Base-by-base conservation (phyloP, 53 echinoderm and acorn worm species). In the Echinarachnius parma region DNA sequence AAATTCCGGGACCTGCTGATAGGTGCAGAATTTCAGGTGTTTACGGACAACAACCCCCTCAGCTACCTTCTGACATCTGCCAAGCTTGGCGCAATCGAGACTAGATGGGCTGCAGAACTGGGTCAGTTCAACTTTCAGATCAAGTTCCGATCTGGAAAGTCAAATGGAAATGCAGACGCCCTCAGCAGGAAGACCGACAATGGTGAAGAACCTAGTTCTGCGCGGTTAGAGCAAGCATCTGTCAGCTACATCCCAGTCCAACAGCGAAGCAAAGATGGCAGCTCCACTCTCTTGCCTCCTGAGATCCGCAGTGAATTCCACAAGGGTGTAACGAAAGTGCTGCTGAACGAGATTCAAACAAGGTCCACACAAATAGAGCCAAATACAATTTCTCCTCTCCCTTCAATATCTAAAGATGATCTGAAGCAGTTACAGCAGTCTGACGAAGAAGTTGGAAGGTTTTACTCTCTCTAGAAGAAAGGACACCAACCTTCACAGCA, bases 121-220 rank as follows among this genome's bases (percentile, higher is more conserved):
- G 60, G 74, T 42, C 61, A 74, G 22, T 81, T 81, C 60, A 20
- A 61, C 8, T 80, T 74, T 47, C 27, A 34, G 7, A 15, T 69
- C 33, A 63, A 63, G 25, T 69, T 68, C 25, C 46, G 34, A 23
- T 29, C 80, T 27, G 80, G 68, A 1, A 80, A 59, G 47, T 19
- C 46, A 11, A 80, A 80, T 24, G 34, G 20, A 2, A 81, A 74
- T 71, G 81, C 81, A 37, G 81, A 80, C 53, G 70, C 81, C 16
- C 54, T 75, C 5, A 81, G 72, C 48, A 44, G 81, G 9, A 60
- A 72, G 24, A 19, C 37, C 2, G 20, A 25, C 0, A 59, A 80
- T 74, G 61, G 75, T 9, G 42, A 9, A 9, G 7, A 39, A 13
- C 42, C 42, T 39, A 39, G 7, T 39, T 39, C 42, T 39, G 42